These are phyloP conservation scores for Porphyrio hochstetteri DNA, from an alignment of 2,113 vertebrate genomes.

Conservation along the genomic window DNA sequence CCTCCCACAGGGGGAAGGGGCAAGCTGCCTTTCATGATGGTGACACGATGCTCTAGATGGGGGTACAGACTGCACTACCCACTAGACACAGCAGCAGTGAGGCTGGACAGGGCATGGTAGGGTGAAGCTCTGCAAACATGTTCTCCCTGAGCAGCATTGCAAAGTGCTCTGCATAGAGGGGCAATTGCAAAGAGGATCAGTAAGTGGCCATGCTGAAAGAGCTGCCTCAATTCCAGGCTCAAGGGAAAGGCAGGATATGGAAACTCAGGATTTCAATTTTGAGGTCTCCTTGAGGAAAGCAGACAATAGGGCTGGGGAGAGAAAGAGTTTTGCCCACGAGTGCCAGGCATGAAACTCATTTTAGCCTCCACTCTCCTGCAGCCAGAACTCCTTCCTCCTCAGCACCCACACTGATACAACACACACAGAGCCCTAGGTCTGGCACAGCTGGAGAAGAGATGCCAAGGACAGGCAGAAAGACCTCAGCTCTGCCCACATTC, in stretches of 20 bases:
- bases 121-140: background rate
- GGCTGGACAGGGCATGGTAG: accelerated
- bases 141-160: background rate
- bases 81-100: background rate
- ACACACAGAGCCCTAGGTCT: background rate
- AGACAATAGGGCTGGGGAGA: background rate
- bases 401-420: background rate
- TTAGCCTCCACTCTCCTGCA: background rate
- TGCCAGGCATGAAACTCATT: background rate
- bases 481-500: background rate
- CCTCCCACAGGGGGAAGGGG: accelerated
- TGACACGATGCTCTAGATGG: background rate
- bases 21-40: accelerated
- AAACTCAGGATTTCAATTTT: background rate
- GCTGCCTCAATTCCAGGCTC: background rate
- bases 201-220: background rate
- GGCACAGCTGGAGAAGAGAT: background rate
- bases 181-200: background rate
- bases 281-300: background rate
- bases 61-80: background rate
- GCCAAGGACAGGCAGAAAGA: background rate
- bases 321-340: background rate
- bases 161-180: background rate
- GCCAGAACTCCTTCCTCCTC: background rate
- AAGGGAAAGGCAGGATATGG: background rate